Percentiles rank a stretch among this genome's conserved stretches.
Evolutionary conservation across 1,140 invertebrate species (phyloP).

Genomic region (Heliconius congener): DNA sequence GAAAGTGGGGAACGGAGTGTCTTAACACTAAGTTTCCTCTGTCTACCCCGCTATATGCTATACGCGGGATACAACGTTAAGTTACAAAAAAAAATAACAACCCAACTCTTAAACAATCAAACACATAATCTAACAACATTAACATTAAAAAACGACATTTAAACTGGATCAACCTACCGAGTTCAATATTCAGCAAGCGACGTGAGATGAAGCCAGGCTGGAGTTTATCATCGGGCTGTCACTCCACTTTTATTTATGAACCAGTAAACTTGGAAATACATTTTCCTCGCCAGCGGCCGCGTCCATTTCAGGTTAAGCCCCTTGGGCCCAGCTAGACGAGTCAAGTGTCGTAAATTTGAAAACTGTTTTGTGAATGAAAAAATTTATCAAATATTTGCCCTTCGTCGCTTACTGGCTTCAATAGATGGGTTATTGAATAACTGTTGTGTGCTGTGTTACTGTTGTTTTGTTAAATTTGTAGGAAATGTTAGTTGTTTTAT

Average conservation of each 20-base stretch:
- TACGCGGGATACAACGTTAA: neutral
- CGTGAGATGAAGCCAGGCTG: slow-evolving; percentile 68
- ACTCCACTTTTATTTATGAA: slow-evolving; percentile 78
- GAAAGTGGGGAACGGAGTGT: neutral
- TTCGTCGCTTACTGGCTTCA: neutral
- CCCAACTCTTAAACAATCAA: neutral
- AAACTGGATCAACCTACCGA: slow-evolving; percentile 38
- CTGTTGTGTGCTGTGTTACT: neutral
- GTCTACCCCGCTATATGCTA: neutral
- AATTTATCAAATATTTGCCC: slow-evolving; percentile 42
- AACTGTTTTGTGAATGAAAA: slow-evolving; percentile 69
- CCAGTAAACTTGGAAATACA: slow-evolving; percentile 80
- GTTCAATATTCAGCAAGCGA: slow-evolving; percentile 73
- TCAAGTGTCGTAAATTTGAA: slow-evolving; percentile 80
- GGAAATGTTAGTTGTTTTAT: too few species aligned
- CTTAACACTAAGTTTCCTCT: neutral
- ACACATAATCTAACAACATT: neutral
- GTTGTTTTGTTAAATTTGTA: neutral
- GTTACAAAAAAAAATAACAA: too few species aligned
- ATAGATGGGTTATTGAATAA: neutral
- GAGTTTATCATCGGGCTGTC: slow-evolving; percentile 78
- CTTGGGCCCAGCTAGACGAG: slow-evolving; percentile 73
- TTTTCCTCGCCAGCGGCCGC: slow-evolving; percentile 70
- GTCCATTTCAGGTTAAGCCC: slow-evolving; percentile 80
- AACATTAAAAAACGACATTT: neutral